Evolutionary conservation across 2,797 vertebrate species (phyloP).

Genomic region (Sphenodon punctatus): DNA sequence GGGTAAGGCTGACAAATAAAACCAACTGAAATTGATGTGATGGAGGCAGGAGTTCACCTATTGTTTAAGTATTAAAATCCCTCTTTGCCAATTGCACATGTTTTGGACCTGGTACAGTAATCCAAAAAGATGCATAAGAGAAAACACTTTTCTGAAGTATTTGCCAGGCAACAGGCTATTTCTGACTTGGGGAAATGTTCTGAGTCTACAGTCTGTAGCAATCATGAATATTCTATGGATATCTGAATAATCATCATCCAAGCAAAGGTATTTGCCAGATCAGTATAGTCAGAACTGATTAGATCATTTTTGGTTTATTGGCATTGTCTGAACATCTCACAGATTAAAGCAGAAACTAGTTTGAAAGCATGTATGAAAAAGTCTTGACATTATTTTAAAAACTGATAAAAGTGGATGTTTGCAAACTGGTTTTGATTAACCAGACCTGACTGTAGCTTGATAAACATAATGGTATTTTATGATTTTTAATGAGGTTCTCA

Average conservation of each 20-base stretch:
- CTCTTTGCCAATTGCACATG: not conserved
- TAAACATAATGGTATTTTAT: slow-evolving; percentile 57
- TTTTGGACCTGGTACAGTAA: not conserved
- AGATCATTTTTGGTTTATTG: slow-evolving; percentile 60
- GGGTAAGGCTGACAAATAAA: too few species aligned
- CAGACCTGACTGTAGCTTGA: slow-evolving; percentile 49
- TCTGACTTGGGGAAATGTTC: slow-evolving; percentile 39
- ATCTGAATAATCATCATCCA: slow-evolving; percentile 59
- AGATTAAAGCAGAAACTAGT: slow-evolving; percentile 65
- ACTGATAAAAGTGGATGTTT: slow-evolving; percentile 63
- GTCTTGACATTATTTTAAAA: slow-evolving; percentile 49
- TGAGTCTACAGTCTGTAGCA: slow-evolving; percentile 16
- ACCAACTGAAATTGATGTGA: too few species aligned
- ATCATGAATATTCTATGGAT: slow-evolving; percentile 60
- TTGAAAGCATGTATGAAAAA: slow-evolving; percentile 57
- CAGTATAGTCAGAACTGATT: slow-evolving; percentile 67
- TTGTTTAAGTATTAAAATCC: not conserved
- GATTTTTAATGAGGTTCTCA: slow-evolving; percentile 61
- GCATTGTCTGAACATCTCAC: slow-evolving; percentile 52
- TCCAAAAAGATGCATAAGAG: not conserved
- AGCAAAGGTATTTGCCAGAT: slow-evolving; percentile 60
- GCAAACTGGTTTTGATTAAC: slow-evolving; percentile 64
- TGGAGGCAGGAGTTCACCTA: too few species aligned
- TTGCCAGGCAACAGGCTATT: slow-evolving; percentile 9
- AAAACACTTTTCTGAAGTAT: not conserved